phyloP scores from a whole-genome alignment of 2,113 vertebrate genomes.

The Fulmarus glacialis region DNA sequence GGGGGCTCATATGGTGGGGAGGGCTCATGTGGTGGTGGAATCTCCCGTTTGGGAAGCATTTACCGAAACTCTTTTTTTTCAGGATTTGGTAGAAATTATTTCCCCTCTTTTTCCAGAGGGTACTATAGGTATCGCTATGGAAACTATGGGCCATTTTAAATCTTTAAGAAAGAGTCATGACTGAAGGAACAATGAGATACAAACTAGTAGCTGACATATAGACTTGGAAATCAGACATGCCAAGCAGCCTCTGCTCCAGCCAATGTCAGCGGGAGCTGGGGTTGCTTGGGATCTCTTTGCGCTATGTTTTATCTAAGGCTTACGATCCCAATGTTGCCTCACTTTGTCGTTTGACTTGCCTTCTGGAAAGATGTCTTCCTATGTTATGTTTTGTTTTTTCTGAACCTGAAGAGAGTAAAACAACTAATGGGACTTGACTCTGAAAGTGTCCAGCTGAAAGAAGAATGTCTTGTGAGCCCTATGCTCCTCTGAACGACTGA shows the following conservation, averaged over 20 bases:
- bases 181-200: neutral
- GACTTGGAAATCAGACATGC: neutral
- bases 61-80: neutral
- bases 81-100: neutral
- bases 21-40: neutral
- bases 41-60: neutral
- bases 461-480: neutral
- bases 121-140: conserved; percentile 32
- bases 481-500: neutral
- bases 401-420: neutral
- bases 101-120: neutral
- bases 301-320: conserved; percentile 14
- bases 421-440: neutral
- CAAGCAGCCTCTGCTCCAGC: neutral
- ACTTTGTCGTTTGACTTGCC: neutral
- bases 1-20: neutral
- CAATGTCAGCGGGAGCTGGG: neutral
- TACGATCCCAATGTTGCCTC: neutral
- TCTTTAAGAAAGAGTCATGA: neutral
- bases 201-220: neutral
- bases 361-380: too few species aligned
- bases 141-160: conserved; percentile 20
- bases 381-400: neutral
- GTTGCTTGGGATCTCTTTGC: neutral
- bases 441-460: neutral